Conservation (phyloP, 1,140 invertebrate genomes). For the Drosophila albomicans region DNA sequence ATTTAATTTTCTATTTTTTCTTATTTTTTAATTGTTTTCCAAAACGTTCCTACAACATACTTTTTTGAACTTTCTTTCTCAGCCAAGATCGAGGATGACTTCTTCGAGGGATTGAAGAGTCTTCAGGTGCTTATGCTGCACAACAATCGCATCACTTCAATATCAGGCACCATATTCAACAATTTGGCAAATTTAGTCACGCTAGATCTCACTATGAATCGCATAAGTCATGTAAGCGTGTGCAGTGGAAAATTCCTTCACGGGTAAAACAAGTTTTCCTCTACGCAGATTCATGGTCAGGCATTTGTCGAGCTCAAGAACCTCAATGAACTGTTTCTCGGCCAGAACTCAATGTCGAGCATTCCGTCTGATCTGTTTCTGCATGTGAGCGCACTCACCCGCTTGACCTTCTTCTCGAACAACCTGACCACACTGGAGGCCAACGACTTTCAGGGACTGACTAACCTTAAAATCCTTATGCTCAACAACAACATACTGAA, state of each 20-base stretch:
- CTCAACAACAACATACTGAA: slow-evolving; percentile 88
- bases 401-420: slow-evolving; percentile 88
- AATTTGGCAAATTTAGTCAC: slow-evolving; percentile 86
- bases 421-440: slow-evolving; percentile 86
- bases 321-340: slow-evolving; percentile 87
- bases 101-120: slow-evolving; percentile 87
- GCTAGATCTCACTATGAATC: slow-evolving; percentile 87
- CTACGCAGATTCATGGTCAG: slow-evolving; percentile 74
- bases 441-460: slow-evolving; percentile 86
- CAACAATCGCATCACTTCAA: slow-evolving; percentile 87
- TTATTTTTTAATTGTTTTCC: too few relatives aligned
- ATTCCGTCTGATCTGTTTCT: slow-evolving; percentile 86
- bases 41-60: too few relatives aligned
- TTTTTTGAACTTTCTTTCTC: neutral
- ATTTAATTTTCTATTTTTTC: too few relatives aligned
- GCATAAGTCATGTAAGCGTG: slow-evolving; percentile 82
- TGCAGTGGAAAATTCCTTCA: neutral
- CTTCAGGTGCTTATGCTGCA: slow-evolving; percentile 87
- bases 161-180: slow-evolving; percentile 87
- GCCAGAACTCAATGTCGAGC: slow-evolving; percentile 86
- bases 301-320: slow-evolving; percentile 86
- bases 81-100: slow-evolving; percentile 85
- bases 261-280: neutral
- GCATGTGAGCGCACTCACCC: slow-evolving; percentile 85
- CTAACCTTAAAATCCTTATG: slow-evolving; percentile 87